Base-by-base conservation (phyloP, 1,140 invertebrate species). In the Ips nitidus region DNA sequence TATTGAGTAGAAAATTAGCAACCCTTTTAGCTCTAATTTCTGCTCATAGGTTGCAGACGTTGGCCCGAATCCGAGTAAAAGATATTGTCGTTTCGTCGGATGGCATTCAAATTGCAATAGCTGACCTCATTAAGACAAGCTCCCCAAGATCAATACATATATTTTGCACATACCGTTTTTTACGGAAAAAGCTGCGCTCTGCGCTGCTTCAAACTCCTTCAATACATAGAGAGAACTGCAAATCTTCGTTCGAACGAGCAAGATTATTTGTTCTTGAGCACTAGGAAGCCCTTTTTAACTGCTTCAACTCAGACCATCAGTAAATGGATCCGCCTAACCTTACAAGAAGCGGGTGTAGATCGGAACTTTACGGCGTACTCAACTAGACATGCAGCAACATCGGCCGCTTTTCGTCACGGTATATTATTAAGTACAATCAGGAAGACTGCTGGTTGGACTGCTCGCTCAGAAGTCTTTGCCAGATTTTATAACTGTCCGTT, bases 361-460 rank as follows among this genome's bases (percentile, higher is more conserved):
- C 5, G 37, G 4, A 55, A 5, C 1, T 55, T 55, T 5, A 36
- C 4, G 4, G 37, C 37, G 5, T n/a, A 55, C 37, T n/a, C 37
- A 55, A 55, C 52, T 7, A 55, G 36, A 36, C 7, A 37, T 4
- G 7, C 37, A 5, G 36, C 4, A 1, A 59, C 39, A 8, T 59
- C 57, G 38, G 39, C 57, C 5, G 41, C 41, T 8, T 6, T 37
- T 37, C 38, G 57, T 2, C 40, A 41, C 3, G 57, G 57, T 4
- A 41, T 59, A 6, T n/a, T 6, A 6, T 8, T 41, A 5, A 37
- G 42, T 41, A 41, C 40, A 6, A 59, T 59, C 37, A 59, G 57
- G 41, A 6, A 6, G 36, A n/a, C 57, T n/a, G 57, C 57, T 41
- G 57, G 57, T 4, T 59, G 57, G 57, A 59, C 38, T 59, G 57